Percentiles rank a stretch among this genome's conserved stretches.
Evolutionary conservation across 2,888 invertebrate genomes (phyloP).

Genomic region (Drosophila birchii): DNA sequence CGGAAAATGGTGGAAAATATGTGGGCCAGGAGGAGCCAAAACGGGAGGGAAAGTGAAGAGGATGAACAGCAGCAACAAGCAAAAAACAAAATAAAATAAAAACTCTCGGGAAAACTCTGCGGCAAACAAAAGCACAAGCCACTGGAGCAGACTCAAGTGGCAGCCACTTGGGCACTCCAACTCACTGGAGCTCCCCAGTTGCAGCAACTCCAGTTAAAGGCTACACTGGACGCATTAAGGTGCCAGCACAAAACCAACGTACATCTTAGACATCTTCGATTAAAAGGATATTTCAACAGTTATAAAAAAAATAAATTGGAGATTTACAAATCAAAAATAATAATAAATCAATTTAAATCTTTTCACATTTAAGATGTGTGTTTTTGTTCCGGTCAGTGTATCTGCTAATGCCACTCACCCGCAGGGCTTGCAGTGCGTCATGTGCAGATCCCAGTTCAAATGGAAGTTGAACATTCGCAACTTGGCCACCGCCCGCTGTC

Average conservation of each 20-base stretch:
- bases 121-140: constrained; percentile 72
- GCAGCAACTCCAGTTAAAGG: constrained; percentile 62
- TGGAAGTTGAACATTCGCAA: constrained; percentile 85
- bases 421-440: constrained; percentile 85
- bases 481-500: constrained; percentile 85
- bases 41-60: constrained; percentile 16
- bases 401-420: constrained; percentile 80
- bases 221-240: constrained; percentile 8
- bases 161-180: constrained; percentile 61
- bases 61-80: constrained; percentile 1
- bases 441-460: constrained; percentile 85
- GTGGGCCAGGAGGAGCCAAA: constrained; percentile 7
- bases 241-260: too few relatives aligned
- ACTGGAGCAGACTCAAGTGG: constrained; percentile 66
- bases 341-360: background rate
- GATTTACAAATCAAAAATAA: background rate
- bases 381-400: constrained; percentile 5
- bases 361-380: background rate
- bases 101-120: constrained; percentile 41
- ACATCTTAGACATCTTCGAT: too few relatives aligned
- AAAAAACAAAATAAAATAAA: background rate
- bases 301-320: background rate
- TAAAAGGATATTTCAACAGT: background rate
- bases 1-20: constrained; percentile 10
- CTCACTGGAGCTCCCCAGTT: constrained; percentile 33